A percentile compares a stretch with the other conserved stretches of the same genome.
Conservation (phyloP, 1,140 invertebrate genomes). For the Forficula auricularia region DNA sequence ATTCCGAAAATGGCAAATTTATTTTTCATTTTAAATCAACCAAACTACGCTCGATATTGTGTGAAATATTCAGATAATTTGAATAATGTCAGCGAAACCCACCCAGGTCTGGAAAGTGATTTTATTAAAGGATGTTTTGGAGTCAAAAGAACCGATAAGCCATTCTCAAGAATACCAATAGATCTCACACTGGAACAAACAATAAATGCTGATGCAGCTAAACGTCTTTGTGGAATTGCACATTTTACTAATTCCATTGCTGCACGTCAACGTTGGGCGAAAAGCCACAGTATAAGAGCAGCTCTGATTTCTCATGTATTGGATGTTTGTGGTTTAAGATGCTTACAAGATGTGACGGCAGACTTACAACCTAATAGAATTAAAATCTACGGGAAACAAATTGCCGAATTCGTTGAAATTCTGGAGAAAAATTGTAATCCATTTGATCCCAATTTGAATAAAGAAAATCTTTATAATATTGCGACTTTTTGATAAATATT, state of each 20-base stretch:
- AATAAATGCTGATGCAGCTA: conserved; percentile 21
- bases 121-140: conserved; percentile 12
- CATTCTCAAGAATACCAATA: conserved; percentile 19
- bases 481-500: too few species aligned
- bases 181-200: conserved; percentile 19
- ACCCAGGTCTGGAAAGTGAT: conserved; percentile 14
- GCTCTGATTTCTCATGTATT: conserved; percentile 10
- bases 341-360: conserved; percentile 11
- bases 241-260: conserved; percentile 17
- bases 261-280: conserved; percentile 15
- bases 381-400: too few species aligned
- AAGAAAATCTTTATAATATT: too few species aligned
- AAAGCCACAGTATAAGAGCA: conserved; percentile 12
- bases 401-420: too few species aligned
- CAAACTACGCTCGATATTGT: conserved; percentile 20
- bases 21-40: conserved; percentile 22
- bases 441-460: too few species aligned
- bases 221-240: conserved; percentile 15
- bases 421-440: too few species aligned
- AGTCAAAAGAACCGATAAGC: conserved; percentile 17
- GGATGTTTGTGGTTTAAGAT: conserved; percentile 8
- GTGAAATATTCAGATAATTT: conserved; percentile 19
- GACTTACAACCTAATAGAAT: conserved; percentile 12
- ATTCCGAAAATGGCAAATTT: conserved; percentile 18
- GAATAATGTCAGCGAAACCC: conserved; percentile 15